phyloP scores from a whole-genome alignment of 2,113 vertebrate genomes.

The Laterallus jamaicensis region DNA sequence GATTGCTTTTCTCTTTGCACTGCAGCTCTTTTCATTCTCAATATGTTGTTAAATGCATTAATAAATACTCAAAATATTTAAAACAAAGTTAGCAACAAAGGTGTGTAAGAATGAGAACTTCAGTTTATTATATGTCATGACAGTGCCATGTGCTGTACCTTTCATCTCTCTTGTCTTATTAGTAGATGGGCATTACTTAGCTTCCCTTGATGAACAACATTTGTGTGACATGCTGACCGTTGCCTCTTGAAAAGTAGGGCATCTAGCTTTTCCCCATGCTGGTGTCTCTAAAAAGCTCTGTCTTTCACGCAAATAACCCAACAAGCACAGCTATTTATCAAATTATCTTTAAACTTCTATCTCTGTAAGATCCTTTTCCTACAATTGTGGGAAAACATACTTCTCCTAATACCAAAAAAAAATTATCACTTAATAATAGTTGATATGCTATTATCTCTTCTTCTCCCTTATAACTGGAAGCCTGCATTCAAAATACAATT shows the following conservation, averaged over 20 bases:
- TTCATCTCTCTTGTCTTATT: not conserved
- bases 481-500: conserved; percentile 40
- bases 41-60: not conserved
- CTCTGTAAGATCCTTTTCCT: conserved; percentile 10
- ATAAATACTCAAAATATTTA: conserved; percentile 13
- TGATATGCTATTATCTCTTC: conserved; percentile 72
- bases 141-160: not conserved
- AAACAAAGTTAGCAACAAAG: not conserved
- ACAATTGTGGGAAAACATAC: not conserved
- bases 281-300: conserved; percentile 15
- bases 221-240: not conserved
- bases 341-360: not conserved
- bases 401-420: not conserved
- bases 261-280: not conserved
- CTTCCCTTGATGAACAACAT: not conserved
- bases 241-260: not conserved
- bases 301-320: conserved; percentile 39
- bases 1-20: not conserved
- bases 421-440: conserved; percentile 74
- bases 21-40: not conserved
- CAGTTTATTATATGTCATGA: conserved; percentile 20
- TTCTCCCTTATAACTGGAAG: conserved; percentile 67
- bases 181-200: not conserved
- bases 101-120: not conserved
- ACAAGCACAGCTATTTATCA: conserved; percentile 27